A percentile compares a stretch with the other conserved stretches of the same genome.
These are phyloP conservation scores for Helicoverpa armigera DNA, from an alignment of 1,140 invertebrate genomes.

Conservation along the genomic window DNA sequence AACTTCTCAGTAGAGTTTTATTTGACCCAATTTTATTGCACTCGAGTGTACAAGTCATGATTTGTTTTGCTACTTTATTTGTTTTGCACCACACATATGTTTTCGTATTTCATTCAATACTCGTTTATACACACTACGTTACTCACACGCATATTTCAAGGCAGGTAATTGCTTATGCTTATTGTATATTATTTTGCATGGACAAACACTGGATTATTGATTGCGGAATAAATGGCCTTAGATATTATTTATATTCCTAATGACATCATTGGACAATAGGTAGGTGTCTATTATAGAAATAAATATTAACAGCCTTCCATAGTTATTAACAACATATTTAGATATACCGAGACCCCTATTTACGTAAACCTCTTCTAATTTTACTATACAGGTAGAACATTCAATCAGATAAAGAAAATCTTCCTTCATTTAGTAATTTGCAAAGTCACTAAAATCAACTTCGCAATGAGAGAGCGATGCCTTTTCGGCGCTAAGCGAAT, in stretches of 20 bases:
- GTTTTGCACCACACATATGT: slow-evolving; percentile 7
- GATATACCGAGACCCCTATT: not conserved
- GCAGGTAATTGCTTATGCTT: not conserved
- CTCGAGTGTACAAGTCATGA: not conserved
- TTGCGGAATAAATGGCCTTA: slow-evolving; percentile 14
- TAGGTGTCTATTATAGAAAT: not conserved
- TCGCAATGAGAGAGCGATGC: too few species aligned
- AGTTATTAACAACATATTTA: not conserved
- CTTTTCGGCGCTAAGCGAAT: too few species aligned
- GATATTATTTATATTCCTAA: slow-evolving; percentile 16
- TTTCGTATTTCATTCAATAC: slow-evolving; percentile 16
- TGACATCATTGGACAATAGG: slow-evolving; percentile 17
- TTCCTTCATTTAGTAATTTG: too few species aligned
- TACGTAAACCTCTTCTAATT: not conserved
- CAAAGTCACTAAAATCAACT: too few species aligned
- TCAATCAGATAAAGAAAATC: too few species aligned
- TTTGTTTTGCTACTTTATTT: slow-evolving; percentile 10
- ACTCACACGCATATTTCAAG: too few species aligned
- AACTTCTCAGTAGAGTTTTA: too few species aligned
- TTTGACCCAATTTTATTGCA: not conserved
- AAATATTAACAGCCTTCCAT: slow-evolving; percentile 5
- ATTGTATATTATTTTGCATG: slow-evolving; percentile 21
- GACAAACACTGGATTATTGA: slow-evolving; percentile 1
- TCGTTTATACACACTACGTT: not conserved
- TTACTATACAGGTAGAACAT: too few species aligned